These are phyloP conservation scores for Pontoporia blainvillei DNA, from an alignment of 2,113 vertebrate genomes.

Conservation along the genomic window DNA sequence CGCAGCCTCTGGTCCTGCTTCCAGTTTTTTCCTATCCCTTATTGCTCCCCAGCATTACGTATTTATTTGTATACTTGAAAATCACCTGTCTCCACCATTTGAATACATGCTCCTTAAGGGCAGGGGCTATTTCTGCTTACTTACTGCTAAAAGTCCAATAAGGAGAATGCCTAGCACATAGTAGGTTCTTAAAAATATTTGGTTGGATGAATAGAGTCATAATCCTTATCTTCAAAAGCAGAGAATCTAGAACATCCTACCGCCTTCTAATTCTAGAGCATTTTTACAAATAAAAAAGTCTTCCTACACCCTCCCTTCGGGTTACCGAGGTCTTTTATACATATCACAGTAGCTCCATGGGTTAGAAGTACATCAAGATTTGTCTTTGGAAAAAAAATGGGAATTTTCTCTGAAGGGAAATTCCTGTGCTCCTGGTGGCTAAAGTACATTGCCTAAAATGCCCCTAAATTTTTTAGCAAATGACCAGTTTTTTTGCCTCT, in stretches of 20 bases:
- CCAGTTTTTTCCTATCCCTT: neutral
- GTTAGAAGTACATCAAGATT: neutral
- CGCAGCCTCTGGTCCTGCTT: neutral
- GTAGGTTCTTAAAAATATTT: neutral
- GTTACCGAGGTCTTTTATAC: neutral
- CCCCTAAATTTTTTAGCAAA: constrained; percentile 63
- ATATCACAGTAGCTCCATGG: neutral
- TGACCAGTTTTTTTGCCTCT: neutral
- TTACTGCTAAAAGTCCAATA: neutral
- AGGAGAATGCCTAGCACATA: neutral
- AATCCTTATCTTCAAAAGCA: neutral
- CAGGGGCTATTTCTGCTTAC: neutral
- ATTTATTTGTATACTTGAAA: neutral
- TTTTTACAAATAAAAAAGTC: neutral
- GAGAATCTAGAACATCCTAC: neutral
- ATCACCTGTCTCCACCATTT: neutral
- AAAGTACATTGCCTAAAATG: constrained; percentile 39
- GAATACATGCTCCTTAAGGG: neutral
- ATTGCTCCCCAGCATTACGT: accelerated
- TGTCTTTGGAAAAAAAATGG: constrained; percentile 50
- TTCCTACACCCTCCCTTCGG: neutral
- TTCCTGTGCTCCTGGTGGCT: constrained; percentile 28
- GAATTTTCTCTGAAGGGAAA: constrained; percentile 70
- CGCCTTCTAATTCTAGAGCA: neutral
- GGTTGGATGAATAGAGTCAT: neutral